These are phyloP conservation scores for Glaucidium brasilianum DNA, from an alignment of 2,113 vertebrate species.

Conservation along the genomic window DNA sequence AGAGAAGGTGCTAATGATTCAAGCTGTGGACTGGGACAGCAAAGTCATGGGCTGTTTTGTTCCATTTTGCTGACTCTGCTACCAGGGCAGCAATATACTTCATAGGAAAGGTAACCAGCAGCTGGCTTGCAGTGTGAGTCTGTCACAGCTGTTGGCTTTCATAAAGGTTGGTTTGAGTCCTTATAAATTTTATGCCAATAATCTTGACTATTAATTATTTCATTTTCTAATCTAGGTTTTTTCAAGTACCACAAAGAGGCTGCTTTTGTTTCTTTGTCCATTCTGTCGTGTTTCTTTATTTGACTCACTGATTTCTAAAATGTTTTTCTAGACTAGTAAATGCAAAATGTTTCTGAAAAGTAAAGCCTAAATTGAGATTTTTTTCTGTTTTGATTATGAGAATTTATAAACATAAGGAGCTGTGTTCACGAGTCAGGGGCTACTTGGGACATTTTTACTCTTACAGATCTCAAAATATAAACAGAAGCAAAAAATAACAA, in stretches of 20 bases:
- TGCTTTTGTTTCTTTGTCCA: not conserved
- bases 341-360: not conserved
- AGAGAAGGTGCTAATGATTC: not conserved
- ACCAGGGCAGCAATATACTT: not conserved
- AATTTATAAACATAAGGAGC: not conserved
- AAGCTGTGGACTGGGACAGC: not conserved
- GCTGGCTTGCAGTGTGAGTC: not conserved
- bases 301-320: not conserved
- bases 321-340: not conserved
- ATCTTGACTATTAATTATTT: not conserved
- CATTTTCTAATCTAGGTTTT: not conserved
- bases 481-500: not conserved
- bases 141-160: not conserved
- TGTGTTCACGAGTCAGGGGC: not conserved
- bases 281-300: not conserved
- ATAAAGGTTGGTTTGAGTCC: not conserved
- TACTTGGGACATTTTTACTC: not conserved
- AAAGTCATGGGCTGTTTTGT: not conserved
- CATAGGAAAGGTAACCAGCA: not conserved
- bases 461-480: not conserved
- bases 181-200: not conserved
- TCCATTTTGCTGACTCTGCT: not conserved
- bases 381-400: not conserved
- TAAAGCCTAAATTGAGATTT: not conserved
- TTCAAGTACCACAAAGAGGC: not conserved